Evolutionary conservation across 2,888 invertebrate genomes (phyloP), one percentile per base, ranked within the genome.

Genomic region (Epinotia ramella): DNA sequence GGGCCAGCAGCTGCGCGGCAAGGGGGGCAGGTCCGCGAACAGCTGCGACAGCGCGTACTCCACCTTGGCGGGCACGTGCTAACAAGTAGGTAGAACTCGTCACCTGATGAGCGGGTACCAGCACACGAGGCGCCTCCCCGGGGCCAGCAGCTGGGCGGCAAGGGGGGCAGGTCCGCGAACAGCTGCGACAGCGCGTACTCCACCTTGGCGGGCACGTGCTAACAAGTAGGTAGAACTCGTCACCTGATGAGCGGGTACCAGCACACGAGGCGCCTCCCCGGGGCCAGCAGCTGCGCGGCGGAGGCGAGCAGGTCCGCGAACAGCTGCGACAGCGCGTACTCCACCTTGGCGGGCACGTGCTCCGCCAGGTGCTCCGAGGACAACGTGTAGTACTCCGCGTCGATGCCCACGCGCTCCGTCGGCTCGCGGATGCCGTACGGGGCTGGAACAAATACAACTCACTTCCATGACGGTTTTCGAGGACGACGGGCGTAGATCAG

Each of bases 351-450:
- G 0, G 98, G 98, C 84, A 97, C 96, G 86, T 98, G 98, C 56
- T 96, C 96, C 12, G 95, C 91, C 56, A 96, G 86, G 84, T 96
- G 96, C 78, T 96, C 95, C 40, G 96, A 96, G 7, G 95, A 95
- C 13, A 97, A 95, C 2, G 94, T 94, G 81, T 95, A 96, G 83
- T 96, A 95, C 59, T 95, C 92, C 80, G 95, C 95, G 68, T 95
- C 95, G 65, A 96, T 96, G 44, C 98, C 98, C 63, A 98, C 96
- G 87, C 96, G 97, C 90, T 98, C 98, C 0, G 98, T 97, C 0
- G 99, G 96, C 93, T 99, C 99, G 78, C 99, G 95, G 40, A 99
- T 98, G 46, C 99, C 99, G 93, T 99, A 99, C 0, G 99, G 99
- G 28, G 99, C 99, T 99, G 86, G 2, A 80, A 79, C n/a, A 20